A percentile compares a stretch with the other conserved stretches of the same genome.
Conservation (phyloP, 37 sponge, comb jelly and placozoan species). For the Crambe crambe region DNA sequence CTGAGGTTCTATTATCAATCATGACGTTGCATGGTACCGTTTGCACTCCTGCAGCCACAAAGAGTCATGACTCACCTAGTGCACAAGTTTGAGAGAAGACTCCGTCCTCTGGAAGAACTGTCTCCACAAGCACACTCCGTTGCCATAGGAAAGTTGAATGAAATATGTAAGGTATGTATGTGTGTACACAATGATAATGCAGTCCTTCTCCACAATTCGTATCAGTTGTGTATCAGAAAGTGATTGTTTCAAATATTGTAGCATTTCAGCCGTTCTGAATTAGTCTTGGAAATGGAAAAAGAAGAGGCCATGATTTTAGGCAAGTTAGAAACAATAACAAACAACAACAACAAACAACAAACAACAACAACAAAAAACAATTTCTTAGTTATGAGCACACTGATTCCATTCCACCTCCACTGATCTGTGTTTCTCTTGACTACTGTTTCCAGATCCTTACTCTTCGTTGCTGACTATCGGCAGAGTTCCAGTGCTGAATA, state of each 20-base stretch:
- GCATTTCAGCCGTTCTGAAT: slow-evolving; percentile 36
- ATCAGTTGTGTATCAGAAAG: background rate
- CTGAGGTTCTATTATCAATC: no score
- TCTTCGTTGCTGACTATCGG: slow-evolving; percentile 58
- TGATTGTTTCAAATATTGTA: background rate
- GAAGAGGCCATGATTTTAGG: slow-evolving; percentile 39
- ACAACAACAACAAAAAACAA: no score
- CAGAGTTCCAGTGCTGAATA: slow-evolving; percentile 40
- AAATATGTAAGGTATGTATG: slow-evolving; percentile 31
- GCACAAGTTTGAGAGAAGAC: slow-evolving; percentile 48
- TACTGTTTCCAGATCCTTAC: slow-evolving; percentile 27
- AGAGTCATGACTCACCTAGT: slow-evolving; percentile 60
- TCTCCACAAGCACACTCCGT: slow-evolving; percentile 16
- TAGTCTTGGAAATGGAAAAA: slow-evolving; percentile 46
- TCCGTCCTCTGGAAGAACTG: slow-evolving; percentile 33
- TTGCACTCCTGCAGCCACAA: slow-evolving; percentile 29
- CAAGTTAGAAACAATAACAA: no score
- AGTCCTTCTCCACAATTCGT: no score
- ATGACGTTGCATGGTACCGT: no score
- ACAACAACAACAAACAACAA: no score
- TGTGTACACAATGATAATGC: background rate
- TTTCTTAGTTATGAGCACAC: background rate
- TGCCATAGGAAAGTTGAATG: slow-evolving; percentile 35
- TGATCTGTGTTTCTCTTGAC: no score
- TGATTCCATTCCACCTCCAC: background rate